Percentiles rank a stretch among this genome's conserved stretches.
Conservation (phyloP, 2,888 invertebrate genomes). For the Lasioglossum figueresi region DNA sequence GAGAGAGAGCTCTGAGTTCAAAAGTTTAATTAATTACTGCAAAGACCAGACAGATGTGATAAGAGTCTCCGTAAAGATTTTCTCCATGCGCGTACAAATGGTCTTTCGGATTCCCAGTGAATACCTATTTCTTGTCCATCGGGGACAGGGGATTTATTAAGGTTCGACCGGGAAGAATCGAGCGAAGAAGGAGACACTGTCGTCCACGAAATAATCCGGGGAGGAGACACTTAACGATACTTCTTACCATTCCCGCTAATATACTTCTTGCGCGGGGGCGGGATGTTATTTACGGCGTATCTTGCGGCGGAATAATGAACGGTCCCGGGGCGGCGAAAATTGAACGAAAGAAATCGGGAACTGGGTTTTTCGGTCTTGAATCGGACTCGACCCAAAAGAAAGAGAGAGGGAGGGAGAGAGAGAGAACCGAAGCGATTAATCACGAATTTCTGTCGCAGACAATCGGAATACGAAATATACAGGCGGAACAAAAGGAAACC, state of each 20-base stretch:
- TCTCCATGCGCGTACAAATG: neutral
- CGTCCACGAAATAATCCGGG: conserved; percentile 15
- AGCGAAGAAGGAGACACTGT: neutral
- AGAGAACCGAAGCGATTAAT: conserved; percentile 63
- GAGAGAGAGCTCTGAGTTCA: neutral
- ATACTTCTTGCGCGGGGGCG: conserved; percentile 28
- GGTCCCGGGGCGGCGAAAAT: conserved; percentile 35
- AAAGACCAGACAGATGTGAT: neutral
- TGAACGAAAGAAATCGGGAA: conserved; percentile 53
- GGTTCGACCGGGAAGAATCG: neutral
- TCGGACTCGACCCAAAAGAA: conserved; percentile 33
- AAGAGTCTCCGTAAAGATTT: neutral
- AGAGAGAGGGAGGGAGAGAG: neutral
- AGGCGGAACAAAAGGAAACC: conserved; percentile 55
- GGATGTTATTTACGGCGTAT: conserved; percentile 49
- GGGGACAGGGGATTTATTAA: neutral
- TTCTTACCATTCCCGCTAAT: conserved; percentile 33
- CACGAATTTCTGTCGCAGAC: conserved; percentile 64
- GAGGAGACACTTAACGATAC: conserved; percentile 31
- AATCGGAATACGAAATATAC: conserved; percentile 68
- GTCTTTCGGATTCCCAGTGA: neutral
- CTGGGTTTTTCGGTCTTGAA: conserved; percentile 54
- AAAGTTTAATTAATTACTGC: neutral
- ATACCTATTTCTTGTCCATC: neutral
- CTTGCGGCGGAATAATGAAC: conserved; percentile 37